Conservation (phyloP, 1,140 invertebrate genomes). For the Harpegnathos saltator region DNA sequence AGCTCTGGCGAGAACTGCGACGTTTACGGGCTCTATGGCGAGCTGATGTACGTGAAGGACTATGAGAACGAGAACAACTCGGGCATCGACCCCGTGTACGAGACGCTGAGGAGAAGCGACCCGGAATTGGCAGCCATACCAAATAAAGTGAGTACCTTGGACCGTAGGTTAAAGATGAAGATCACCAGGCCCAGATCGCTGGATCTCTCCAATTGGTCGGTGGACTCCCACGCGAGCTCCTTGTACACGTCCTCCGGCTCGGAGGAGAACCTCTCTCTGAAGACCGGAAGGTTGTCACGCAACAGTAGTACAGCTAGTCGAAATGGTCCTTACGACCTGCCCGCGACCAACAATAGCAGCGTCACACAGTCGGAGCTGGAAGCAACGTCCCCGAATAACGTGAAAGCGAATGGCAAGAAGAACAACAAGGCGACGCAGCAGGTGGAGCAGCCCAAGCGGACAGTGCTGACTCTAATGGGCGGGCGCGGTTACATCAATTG, state of each 20-base stretch:
- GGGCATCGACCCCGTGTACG: conserved; percentile 90
- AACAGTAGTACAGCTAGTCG: conserved; percentile 91
- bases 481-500: conserved; percentile 95
- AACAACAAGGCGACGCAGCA: conserved; percentile 80
- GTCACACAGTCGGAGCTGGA: conserved; percentile 60
- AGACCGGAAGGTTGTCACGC: conserved; percentile 88
- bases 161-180: conserved; percentile 92
- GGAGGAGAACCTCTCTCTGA: conserved; percentile 91
- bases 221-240: conserved; percentile 93
- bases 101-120: conserved; percentile 91
- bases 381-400: conserved; percentile 57
- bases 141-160: conserved; percentile 92
- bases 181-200: conserved; percentile 92
- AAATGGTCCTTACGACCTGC: conserved; percentile 85
- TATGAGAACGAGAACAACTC: conserved; percentile 92
- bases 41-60: conserved; percentile 95
- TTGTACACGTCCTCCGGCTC: conserved; percentile 93
- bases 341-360: conserved; percentile 62
- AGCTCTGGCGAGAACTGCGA: conserved; percentile 91
- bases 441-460: conserved; percentile 88
- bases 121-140: conserved; percentile 93
- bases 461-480: conserved; percentile 94
- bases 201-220: conserved; percentile 95
- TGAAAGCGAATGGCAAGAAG: conserved; percentile 78
- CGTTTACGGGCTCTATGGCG: conserved; percentile 95